Evolutionary conservation across 2,888 invertebrate species (phyloP), one percentile per base, ranked within the genome.

Genomic region (Danaus chrysippus): DNA sequence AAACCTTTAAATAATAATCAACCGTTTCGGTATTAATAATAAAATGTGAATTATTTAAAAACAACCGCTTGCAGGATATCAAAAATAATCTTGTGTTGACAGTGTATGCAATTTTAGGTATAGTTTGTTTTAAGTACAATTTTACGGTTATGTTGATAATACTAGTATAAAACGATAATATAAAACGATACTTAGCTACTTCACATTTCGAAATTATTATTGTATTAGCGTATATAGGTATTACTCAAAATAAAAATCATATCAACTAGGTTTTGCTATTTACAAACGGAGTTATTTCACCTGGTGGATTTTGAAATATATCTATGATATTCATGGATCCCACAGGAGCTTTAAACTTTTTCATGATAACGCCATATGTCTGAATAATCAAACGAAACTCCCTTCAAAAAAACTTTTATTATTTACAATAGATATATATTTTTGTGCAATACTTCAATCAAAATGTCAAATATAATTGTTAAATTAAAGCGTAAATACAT

Each of bases 301-400:
- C 49, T 49, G 49, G 17, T 17, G 49, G 49, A 49, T 49, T 49
- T 17, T 17, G 49, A 49, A 49, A 49, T 2, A 17, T 49, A 17
- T 17, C 10, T 17, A 17, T 49, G 9, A 17, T 11, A 49, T 49
- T 49, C 11, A 49, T 10, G 49, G 49, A 49, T 49, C 49, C 17
- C 17, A 5, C 17, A 17, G 49, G 17, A 17, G 49, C 15, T 49
- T 17, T 49, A 49, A 49, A 49, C 17, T 17, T 49, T 34, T 34
- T 49, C 1, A 17, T 17, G 13, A 49, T 49, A 17, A 49, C 3
- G 49, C 2, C 49, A 49, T 49, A 49, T 17, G 17, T 49, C 17
- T 49, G 17, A 9, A 49, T 17, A 17, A 17, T 9, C n/a, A 0
- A 46, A 10, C 5, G 0, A 46, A 12, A 46, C 13, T 12, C 12